Evolutionary conservation across 2,113 vertebrate species (phyloP), one percentile per base, ranked within the genome.

Genomic region (Prunella himalayana): DNA sequence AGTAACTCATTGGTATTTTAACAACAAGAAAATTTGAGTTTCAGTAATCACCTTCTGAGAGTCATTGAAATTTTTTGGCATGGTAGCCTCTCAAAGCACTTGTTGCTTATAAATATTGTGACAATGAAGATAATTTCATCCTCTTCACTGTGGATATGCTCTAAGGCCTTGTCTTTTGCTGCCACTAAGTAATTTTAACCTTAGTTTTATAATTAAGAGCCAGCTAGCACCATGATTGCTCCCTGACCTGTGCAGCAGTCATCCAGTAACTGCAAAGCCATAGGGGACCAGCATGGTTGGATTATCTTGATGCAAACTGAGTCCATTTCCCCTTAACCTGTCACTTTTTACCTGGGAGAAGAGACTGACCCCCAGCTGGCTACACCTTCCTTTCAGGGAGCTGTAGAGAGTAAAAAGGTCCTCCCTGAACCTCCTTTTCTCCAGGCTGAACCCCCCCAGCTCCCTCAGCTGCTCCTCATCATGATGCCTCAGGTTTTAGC

Each of bases 201-300:
- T 63, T 16, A 6, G 4, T 44, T 86, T 65, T 41, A 27, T 31
- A 72, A 50, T 33, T 33, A 8, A 6, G 8, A 22, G 5, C 12
- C 18, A 75, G 0, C 28, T 56, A 65, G 14, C n/a, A 63, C 15
- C 44, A 25, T 11, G 18, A 22, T 63, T 81, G 21, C 18, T 54
- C 21, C 45, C 45, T 47, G 33, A 15, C 23, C 11, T 13, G 39
- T 35, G 20, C 54, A 63, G 47, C 25, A 73, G 20, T 7, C 77
- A 39, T 23, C n/a, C 39, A 72, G 25, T 7, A 27, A 5, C 39
- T 41, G 25, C 15, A 33, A 82, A 76, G 15, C 25, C 9, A 1
- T 0, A 2, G 11, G 27, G 28, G 21, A 37, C 12, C 39, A 56
- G 18, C 0, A 0, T 8, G 6, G 20, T 28, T 44, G 44, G 49